Evolutionary conservation across 2,113 vertebrate species (phyloP).

Genomic region (Pollimyrus isidori): DNA sequence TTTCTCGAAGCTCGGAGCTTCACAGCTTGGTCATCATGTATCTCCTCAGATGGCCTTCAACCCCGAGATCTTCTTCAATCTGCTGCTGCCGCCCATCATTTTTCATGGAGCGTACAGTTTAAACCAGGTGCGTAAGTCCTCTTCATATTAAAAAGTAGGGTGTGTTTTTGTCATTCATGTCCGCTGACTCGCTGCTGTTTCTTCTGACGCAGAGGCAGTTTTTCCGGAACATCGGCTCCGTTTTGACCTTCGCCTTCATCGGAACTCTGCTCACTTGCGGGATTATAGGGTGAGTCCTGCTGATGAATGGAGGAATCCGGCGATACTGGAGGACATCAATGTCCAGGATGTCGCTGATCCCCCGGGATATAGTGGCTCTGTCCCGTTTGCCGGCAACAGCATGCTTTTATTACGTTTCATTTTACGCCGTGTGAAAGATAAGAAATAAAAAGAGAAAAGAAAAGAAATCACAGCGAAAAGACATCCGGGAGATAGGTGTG

Average conservation of each 20-base stretch:
- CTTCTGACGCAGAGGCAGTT: constrained; percentile 64
- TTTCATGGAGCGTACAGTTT: constrained; percentile 77
- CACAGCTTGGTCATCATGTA: background rate
- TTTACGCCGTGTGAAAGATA: background rate
- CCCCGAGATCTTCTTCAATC: constrained; percentile 79
- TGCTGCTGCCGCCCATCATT: constrained; percentile 78
- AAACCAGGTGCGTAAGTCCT: constrained; percentile 66
- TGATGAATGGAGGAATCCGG: background rate
- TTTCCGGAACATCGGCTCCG: constrained; percentile 71
- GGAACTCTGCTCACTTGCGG: constrained; percentile 73
- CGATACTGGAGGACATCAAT: background rate
- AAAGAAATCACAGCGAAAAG: background rate
- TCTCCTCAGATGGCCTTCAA: constrained; percentile 71
- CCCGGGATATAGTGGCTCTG: background rate
- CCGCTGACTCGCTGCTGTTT: background rate
- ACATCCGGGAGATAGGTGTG: background rate
- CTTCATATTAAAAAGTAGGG: background rate
- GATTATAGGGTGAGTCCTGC: constrained; percentile 68
- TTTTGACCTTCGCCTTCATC: constrained; percentile 74
- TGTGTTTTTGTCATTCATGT: background rate
- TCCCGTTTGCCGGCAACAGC: background rate
- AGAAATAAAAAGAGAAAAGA: background rate
- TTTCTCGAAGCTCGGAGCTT: background rate
- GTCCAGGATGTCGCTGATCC: background rate
- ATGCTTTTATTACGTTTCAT: background rate